Evolutionary conservation across 2,888 invertebrate species (phyloP).

Genomic region (Acrobasis repandana): DNA sequence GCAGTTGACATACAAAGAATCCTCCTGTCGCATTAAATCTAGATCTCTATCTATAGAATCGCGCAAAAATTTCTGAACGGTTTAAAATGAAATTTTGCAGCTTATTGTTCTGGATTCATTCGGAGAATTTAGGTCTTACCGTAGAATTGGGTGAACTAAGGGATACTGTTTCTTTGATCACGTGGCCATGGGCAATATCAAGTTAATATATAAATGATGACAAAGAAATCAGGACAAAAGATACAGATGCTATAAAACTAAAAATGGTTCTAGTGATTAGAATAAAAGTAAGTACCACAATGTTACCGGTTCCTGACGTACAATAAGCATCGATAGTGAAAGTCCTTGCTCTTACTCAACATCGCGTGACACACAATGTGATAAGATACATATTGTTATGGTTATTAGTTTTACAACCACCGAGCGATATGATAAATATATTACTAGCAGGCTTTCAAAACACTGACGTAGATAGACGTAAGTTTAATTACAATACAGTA

Average conservation of each 20-base stretch:
- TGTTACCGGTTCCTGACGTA: conserved; percentile 41
- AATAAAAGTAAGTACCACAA: conserved; percentile 26
- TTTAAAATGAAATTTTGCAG: background rate
- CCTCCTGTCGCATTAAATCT: too few relatives aligned
- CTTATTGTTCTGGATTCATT: too few relatives aligned
- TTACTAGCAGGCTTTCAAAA: conserved; percentile 14
- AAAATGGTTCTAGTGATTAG: conserved; percentile 6
- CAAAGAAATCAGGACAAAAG: background rate
- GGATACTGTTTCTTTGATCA: too few relatives aligned
- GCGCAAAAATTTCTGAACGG: too few relatives aligned
- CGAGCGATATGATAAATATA: conserved; percentile 19
- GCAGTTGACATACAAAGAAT: too few relatives aligned
- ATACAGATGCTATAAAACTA: background rate
- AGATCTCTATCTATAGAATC: too few relatives aligned
- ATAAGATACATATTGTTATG: conserved; percentile 23
- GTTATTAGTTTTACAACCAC: conserved; percentile 21
- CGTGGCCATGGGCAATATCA: too few relatives aligned
- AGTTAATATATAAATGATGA: too few relatives aligned
- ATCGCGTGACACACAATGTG: conserved; percentile 36
- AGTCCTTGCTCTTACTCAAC: conserved; percentile 46
- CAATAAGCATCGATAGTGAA: conserved; percentile 56
- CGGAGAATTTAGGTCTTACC: too few relatives aligned
- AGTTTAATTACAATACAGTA: background rate
- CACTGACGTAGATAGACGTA: background rate
- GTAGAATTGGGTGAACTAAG: too few relatives aligned